Conservation (phyloP, 2,113 vertebrate species). For the Condylura cristata region DNA sequence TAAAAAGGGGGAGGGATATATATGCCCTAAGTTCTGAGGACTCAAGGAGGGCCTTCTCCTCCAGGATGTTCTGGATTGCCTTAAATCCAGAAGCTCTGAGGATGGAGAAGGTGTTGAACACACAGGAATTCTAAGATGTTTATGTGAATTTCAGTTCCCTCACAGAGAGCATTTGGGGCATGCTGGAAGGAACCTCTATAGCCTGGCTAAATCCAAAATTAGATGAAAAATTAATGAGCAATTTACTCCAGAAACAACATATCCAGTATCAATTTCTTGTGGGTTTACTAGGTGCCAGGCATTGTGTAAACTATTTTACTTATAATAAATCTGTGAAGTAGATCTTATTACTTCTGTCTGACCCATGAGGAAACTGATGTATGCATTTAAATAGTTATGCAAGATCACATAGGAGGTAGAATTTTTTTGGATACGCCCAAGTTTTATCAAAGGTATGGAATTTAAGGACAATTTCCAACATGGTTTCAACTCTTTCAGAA, state of each 20-base stretch:
- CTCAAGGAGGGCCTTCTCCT: not conserved
- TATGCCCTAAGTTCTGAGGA: not conserved
- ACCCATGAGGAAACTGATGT: not conserved
- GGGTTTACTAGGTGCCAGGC: not conserved
- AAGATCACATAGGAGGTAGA: not conserved
- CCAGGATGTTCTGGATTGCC: not conserved
- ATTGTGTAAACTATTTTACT: not conserved
- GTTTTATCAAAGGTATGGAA: not conserved
- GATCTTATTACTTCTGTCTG: not conserved
- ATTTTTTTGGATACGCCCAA: not conserved
- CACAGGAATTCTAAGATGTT: not conserved
- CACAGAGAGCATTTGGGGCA: not conserved
- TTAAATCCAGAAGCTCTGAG: not conserved
- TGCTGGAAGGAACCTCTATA: not conserved
- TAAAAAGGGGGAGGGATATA: not conserved
- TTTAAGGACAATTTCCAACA: not conserved
- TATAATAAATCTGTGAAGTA: not conserved
- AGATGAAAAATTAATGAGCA: not conserved
- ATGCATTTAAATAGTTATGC: not conserved
- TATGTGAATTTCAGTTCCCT: conserved; percentile 12
- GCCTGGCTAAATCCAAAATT: not conserved
- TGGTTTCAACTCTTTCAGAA: not conserved
- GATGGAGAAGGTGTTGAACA: not conserved
- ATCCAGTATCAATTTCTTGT: not conserved
- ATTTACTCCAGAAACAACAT: not conserved